These are phyloP conservation scores for Leptinotarsa peninsularis DNA, from an alignment of 2,888 invertebrate genomes.

Conservation along the genomic window DNA sequence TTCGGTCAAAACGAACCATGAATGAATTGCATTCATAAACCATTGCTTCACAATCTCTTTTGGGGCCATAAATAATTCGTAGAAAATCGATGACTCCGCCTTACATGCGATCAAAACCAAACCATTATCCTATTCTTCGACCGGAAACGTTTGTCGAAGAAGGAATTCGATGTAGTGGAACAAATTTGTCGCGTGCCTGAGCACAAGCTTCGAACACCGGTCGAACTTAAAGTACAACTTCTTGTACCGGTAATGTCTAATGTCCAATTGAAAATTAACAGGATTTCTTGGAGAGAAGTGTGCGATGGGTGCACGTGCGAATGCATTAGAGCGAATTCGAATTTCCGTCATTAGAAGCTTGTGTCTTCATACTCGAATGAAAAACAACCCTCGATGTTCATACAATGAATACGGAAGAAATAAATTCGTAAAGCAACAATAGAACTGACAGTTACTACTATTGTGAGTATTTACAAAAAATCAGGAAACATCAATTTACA, in stretches of 20 bases:
- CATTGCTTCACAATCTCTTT: background rate
- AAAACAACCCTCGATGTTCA: background rate
- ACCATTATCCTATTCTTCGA: constrained; percentile 35
- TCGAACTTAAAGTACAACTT: constrained; percentile 49
- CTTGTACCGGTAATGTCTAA: constrained; percentile 52
- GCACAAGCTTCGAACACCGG: constrained; percentile 47
- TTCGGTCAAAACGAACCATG: background rate
- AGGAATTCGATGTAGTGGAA: constrained; percentile 45
- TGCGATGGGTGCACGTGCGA: constrained; percentile 23
- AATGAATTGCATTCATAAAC: background rate
- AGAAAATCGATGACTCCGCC: background rate
- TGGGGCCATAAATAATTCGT: background rate
- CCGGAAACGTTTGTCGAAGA: constrained; percentile 46
- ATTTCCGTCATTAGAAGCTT: constrained; percentile 23
- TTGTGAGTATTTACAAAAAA: too few species aligned
- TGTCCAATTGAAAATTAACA: constrained; percentile 28
- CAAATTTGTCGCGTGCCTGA: constrained; percentile 50
- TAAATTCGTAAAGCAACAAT: background rate
- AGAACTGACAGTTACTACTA: background rate
- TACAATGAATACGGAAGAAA: background rate
- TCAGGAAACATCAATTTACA: too few species aligned
- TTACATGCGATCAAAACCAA: constrained; percentile 8
- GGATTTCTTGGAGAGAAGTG: constrained; percentile 20
- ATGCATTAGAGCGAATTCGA: constrained; percentile 22
- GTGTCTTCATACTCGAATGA: constrained; percentile 12